Conservation (phyloP, 2,797 vertebrate species). For the Eremophila alpestris region DNA sequence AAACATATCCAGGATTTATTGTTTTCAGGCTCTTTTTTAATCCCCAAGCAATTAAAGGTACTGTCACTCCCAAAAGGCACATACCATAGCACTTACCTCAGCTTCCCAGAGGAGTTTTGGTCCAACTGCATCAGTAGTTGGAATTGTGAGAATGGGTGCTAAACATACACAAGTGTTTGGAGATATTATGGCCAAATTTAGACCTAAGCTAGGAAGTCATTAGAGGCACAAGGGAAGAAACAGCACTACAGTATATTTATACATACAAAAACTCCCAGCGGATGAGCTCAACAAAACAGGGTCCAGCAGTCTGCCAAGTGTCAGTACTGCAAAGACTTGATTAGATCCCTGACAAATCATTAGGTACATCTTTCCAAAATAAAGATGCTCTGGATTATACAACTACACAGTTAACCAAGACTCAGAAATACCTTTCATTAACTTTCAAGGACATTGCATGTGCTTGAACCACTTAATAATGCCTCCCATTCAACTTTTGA, state of each 20-base stretch:
- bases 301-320: background rate
- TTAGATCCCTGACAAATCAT: background rate
- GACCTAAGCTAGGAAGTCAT: background rate
- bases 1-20: background rate
- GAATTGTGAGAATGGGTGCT: background rate
- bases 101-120: background rate
- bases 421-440: background rate
- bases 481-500: background rate
- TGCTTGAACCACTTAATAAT: background rate
- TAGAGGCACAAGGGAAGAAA: background rate
- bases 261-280: background rate
- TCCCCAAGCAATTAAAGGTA: background rate
- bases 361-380: background rate
- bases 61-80: background rate
- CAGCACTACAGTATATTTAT: background rate
- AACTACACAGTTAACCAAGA: background rate
- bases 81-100: background rate
- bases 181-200: background rate
- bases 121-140: background rate
- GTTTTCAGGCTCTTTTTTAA: background rate
- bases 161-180: background rate
- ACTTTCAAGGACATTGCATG: background rate
- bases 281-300: background rate
- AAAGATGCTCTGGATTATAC: background rate
- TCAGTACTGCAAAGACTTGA: background rate